Conservation (phyloP, 2,113 vertebrate genomes). For the Egretta garzetta region DNA sequence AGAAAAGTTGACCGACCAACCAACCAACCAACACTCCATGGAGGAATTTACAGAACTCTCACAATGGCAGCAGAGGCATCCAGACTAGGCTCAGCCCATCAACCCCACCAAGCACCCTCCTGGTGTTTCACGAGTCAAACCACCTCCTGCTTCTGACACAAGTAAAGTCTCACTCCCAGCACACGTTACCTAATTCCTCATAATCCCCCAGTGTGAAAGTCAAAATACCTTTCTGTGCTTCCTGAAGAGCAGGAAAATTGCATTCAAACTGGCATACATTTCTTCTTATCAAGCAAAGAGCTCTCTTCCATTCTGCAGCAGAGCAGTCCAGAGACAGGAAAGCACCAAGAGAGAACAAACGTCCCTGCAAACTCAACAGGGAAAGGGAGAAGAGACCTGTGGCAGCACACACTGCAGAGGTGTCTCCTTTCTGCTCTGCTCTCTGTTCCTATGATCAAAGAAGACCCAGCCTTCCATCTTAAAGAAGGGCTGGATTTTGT, state of each 20-base stretch:
- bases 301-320: conserved; percentile 56
- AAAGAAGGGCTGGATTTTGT: conserved; percentile 46
- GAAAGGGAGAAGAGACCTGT: background rate
- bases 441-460: conserved; percentile 64
- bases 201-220: background rate
- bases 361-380: conserved; percentile 1
- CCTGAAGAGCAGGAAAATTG: conserved; percentile 62
- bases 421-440: conserved; percentile 41
- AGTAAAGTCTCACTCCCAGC: background rate
- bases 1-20: background rate
- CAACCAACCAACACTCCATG: background rate
- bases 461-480: conserved; percentile 40
- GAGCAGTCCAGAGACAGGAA: background rate
- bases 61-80: background rate
- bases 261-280: conserved; percentile 51
- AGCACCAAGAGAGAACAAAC: background rate
- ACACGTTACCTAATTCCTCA: background rate
- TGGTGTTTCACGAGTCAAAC: background rate
- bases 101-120: background rate
- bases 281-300: conserved; percentile 33
- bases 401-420: background rate
- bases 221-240: conserved; percentile 65
- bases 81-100: background rate
- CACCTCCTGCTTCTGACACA: background rate
- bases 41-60: background rate